Evolutionary conservation across 2,113 vertebrate genomes (phyloP).

Genomic region (Desmodus rotundus): DNA sequence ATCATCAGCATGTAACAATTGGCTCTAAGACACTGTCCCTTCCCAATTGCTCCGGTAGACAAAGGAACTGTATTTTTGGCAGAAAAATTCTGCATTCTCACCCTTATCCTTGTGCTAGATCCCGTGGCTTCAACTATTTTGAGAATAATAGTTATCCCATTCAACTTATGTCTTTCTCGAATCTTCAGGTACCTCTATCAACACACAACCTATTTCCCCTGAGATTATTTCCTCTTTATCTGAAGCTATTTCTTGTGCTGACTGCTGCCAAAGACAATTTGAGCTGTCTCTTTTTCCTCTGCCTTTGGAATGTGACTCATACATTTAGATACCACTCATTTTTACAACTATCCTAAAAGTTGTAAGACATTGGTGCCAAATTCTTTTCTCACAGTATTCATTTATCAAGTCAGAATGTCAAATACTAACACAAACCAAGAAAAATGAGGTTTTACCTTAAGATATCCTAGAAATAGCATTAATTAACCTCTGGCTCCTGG

Average conservation of each 20-base stretch:
- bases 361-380: not conserved
- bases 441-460: constrained; percentile 21
- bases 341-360: not conserved
- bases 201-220: constrained; percentile 26
- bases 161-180: constrained; percentile 8
- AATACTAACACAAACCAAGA: not conserved
- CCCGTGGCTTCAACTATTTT: constrained; percentile 22
- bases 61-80: constrained; percentile 25
- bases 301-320: not conserved
- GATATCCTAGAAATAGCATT: not conserved
- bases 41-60: not conserved
- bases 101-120: constrained; percentile 20
- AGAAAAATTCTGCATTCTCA: not conserved
- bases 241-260: constrained; percentile 40
- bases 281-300: not conserved
- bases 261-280: not conserved
- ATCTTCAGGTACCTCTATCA: constrained; percentile 37
- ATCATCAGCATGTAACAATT: not conserved
- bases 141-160: constrained; percentile 24
- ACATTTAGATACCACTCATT: not conserved
- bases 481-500: not conserved
- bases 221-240: constrained; percentile 56
- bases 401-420: constrained; percentile 13
- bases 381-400: not conserved
- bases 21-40: not conserved